Evolutionary conservation across 2,113 vertebrate species (phyloP), one percentile per base, ranked within the genome.

Genomic region (Asarcornis scutulata): DNA sequence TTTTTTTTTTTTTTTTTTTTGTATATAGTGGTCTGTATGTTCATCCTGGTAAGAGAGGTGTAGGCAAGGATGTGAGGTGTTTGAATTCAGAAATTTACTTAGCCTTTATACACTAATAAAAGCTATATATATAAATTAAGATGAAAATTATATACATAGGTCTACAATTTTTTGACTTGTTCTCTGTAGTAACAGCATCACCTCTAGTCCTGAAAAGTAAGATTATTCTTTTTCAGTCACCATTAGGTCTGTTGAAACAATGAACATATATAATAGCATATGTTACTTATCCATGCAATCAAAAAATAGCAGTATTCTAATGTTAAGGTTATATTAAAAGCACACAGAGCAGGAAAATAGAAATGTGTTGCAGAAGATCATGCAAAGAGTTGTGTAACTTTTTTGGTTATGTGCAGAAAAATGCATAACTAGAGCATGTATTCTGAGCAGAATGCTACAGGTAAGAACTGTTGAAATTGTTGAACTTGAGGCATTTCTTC

Each of bases 371-470:
- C 44, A 50, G 9, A 11, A 50, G 9, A 11, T 53, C 73, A 13
- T 46, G 13, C 8, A 50, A 38, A 50, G 32, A 53, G 7, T 1
- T 67, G 2, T 60, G 4, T 63, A 42, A 76, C 6, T 87, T 63
- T 7, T 27, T 63, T 7, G 34, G 25, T 38, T 17, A 17, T 17
- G 26, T 17, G 25, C 7, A 17, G 38, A 13, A 59, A 88, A 55
- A 38, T 71, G 11, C 2, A 0, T 29, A 46, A 67, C 9, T 50
- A 17, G 79, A 72, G 29, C 5, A 4, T 59, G 23, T 10, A 2
- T 59, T 92, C 59, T 62, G 11, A 5, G 3, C 68, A 75, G 46
- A 88, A 50, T 86, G 31, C 26, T 67, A 0, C 34, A 7, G 5
- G 2, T 31, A 15, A 46, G 50, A 62, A 46, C 40, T 55, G 14